A percentile compares a stretch with the other conserved stretches of the same genome.
Conservation (phyloP, 2,113 vertebrate species). For the Thermophis baileyi region DNA sequence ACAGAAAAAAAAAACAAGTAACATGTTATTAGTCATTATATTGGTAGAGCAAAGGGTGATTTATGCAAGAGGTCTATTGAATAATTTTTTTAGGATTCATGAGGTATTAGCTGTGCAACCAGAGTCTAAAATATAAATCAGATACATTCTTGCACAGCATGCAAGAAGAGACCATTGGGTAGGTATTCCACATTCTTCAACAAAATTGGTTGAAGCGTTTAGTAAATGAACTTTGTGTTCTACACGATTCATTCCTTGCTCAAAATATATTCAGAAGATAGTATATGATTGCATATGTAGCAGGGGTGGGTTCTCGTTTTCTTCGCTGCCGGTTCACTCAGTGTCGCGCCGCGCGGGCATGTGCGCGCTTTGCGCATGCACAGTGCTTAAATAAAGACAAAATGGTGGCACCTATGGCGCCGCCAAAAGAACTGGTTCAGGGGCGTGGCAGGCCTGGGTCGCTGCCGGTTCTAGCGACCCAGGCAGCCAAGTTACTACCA, state of each 20-base stretch:
- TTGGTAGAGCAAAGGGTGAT: not conserved
- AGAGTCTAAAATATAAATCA: not conserved
- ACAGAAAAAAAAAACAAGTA: not conserved
- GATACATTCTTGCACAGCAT: not conserved
- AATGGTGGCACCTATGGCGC: no score
- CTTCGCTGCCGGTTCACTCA: no score
- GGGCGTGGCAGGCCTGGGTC: no score
- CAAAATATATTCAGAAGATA: not conserved
- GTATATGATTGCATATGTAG: not conserved
- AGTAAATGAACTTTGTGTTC: not conserved
- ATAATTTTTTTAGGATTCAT: not conserved
- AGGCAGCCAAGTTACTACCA: no score
- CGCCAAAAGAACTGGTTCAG: no score
- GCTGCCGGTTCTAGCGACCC: no score
- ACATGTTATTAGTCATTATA: not conserved
- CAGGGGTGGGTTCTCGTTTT: no score
- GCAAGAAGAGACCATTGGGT: not conserved
- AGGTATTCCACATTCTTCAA: not conserved
- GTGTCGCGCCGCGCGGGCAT: no score
- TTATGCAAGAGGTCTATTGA: not conserved
- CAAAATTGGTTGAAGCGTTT: not conserved
- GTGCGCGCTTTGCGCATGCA: no score
- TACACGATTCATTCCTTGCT: not conserved
- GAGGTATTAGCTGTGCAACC: not conserved
- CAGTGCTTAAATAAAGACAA: no score